phyloP scores from a whole-genome alignment of 1,140 invertebrate species.

The Drosophila elegans region DNA sequence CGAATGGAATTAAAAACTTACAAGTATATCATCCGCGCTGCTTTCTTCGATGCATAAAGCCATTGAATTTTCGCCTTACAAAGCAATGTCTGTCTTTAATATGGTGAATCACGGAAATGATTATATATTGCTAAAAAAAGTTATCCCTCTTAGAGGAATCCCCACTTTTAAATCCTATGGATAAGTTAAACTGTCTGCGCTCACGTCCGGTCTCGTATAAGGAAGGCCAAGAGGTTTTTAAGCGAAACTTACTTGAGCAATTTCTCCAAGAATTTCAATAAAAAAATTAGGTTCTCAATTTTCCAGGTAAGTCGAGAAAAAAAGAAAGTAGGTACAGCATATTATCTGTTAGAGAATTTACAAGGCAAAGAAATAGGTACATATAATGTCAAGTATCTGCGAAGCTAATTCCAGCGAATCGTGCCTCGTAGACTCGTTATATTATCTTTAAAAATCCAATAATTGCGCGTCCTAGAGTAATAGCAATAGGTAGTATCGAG shows the following conservation, averaged over 20 bases:
- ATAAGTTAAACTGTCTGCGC: not conserved
- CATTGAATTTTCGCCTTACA: constrained; percentile 7
- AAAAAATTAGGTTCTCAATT: constrained; percentile 1
- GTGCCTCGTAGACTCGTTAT: not conserved
- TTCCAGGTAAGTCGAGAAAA: not conserved
- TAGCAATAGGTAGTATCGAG: no score
- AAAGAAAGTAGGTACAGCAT: not conserved
- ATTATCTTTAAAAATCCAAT: not conserved
- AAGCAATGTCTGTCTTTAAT: constrained; percentile 6
- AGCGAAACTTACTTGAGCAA: not conserved
- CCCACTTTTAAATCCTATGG: not conserved
- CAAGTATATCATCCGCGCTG: no score
- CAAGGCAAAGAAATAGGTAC: constrained; percentile 5
- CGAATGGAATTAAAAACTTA: constrained; percentile 20
- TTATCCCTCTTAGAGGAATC: constrained; percentile 4
- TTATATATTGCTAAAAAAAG: constrained; percentile 5
- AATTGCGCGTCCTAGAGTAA: no score
- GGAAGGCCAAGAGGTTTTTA: constrained; percentile 7
- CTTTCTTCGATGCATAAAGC: constrained; percentile 2
- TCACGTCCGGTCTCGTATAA: not conserved
- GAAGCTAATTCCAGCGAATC: not conserved
- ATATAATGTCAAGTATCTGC: not conserved
- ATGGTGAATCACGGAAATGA: constrained; percentile 2
- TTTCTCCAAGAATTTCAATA: constrained; percentile 17
- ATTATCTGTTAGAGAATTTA: constrained; percentile 4